Evolutionary conservation across 2,113 vertebrate genomes (phyloP), one percentile per base, ranked within the genome.

Genomic region (Catagonus wagneri): DNA sequence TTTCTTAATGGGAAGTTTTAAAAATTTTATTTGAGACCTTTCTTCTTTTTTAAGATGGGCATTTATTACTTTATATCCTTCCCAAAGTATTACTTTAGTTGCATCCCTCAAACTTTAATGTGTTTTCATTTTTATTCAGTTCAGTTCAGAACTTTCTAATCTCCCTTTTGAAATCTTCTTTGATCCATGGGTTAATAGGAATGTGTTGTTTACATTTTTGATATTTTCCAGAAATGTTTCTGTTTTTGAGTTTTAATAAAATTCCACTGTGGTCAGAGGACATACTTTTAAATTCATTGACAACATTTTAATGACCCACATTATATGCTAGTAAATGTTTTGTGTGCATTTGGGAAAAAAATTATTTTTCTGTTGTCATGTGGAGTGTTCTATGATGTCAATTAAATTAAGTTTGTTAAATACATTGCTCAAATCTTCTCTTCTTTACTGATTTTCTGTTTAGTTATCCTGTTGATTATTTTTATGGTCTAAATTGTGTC

Each of bases 231-330:
- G 29, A 85, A 79, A 17, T 85, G 44, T 85, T 90, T 89, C 79
- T 95, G 81, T 80, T 32, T 36, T 65, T 90, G 34, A 80, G 14
- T 85, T 85, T 60, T 90, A 66, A 79, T 65, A 76, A 79, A 90
- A 80, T 74, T 58, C 65, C 50, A n/a, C 4, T 17, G 2, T 80
- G 36, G 34, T 74, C 36, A 60, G 71, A 58, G 66, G 89, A 58
- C 23, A 66, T 80, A 44, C 12, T 90, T 83, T 58, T n/a, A 68
- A 83, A 54, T 61, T 50, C n/a, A 69, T 20, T n/a, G 11, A 76
- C 86, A 79, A 65, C 69, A n/a, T 66, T 58, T 93, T 90, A 65
- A 72, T 90, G 23, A 72, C 34, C n/a, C 6, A 58, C 17, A 74
- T 90, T 85, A 52, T 58, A 44, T 32, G 2, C 44, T 72, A 3